These are phyloP conservation scores for Mormyrus iriodes DNA, from an alignment of 2,113 vertebrate species.

Conservation along the genomic window DNA sequence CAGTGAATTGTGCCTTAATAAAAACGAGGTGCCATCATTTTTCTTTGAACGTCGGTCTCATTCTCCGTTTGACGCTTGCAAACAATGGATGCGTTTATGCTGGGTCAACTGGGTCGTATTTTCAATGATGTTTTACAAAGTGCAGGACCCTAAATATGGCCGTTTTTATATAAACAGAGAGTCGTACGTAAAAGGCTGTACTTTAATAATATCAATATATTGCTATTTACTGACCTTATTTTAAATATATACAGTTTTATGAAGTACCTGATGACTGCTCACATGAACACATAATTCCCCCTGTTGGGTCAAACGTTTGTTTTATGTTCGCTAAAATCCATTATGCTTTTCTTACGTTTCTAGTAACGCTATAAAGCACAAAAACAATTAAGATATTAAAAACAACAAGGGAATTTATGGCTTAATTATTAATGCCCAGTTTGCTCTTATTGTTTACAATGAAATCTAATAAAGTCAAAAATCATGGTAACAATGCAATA, in stretches of 20 bases:
- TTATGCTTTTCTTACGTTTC: neutral
- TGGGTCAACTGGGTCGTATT: slow-evolving; percentile 41
- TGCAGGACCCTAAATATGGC: neutral
- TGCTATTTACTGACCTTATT: neutral
- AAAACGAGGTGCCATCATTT: neutral
- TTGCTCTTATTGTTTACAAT: neutral
- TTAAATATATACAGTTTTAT: neutral
- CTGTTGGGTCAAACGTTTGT: neutral
- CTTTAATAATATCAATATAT: neutral
- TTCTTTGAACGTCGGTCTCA: slow-evolving; percentile 20
- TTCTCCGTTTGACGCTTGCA: slow-evolving; percentile 39
- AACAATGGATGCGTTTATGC: slow-evolving; percentile 51
- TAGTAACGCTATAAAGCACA: neutral
- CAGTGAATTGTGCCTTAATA: neutral
- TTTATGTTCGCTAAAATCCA: neutral
- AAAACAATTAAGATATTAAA: neutral
- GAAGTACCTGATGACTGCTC: neutral
- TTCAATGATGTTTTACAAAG: neutral
- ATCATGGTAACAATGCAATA: neutral
- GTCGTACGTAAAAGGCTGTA: neutral
- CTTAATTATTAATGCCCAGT: neutral
- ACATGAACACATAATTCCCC: neutral
- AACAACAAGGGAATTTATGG: neutral
- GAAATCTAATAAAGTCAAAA: neutral
- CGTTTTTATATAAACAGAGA: neutral